phyloP scores from a whole-genome alignment of 2,113 vertebrate genomes.

The Austrofundulus limnaeus region DNA sequence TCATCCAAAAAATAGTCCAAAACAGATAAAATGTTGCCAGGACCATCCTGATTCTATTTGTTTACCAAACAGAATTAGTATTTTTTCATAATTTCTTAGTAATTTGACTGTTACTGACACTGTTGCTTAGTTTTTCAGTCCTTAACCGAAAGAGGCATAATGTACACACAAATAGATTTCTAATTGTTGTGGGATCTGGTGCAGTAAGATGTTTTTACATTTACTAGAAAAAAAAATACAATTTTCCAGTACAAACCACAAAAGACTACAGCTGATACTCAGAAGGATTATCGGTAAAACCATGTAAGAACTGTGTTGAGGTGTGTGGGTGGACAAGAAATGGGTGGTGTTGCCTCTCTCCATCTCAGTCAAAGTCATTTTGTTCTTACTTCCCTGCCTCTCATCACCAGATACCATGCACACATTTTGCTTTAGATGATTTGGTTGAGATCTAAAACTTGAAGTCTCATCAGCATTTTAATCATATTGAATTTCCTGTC shows the following conservation, averaged over 20 bases:
- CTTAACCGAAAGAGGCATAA: neutral
- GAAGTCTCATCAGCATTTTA: neutral
- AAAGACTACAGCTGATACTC: slow-evolving; percentile 19
- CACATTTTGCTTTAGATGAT: neutral
- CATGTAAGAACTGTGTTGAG: slow-evolving; percentile 15
- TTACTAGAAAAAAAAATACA: slow-evolving; percentile 14
- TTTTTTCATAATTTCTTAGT: no score
- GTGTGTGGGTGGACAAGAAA: slow-evolving; percentile 57
- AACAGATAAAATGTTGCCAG: neutral
- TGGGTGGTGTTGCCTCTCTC: slow-evolving; percentile 48
- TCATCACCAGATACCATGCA: slow-evolving; percentile 5
- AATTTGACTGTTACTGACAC: neutral
- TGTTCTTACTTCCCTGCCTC: slow-evolving; percentile 8
- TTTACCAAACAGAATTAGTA: no score
- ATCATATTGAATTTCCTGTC: neutral
- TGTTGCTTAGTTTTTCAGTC: neutral
- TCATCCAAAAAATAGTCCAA: neutral
- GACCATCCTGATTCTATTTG: neutral
- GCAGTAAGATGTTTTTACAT: slow-evolving; percentile 11
- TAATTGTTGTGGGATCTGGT: neutral
- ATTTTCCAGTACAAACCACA: slow-evolving; percentile 30
- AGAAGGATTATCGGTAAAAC: slow-evolving; percentile 7
- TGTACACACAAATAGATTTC: neutral
- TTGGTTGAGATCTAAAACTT: neutral
- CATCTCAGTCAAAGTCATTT: slow-evolving; percentile 50